A percentile compares a stretch with the other conserved stretches of the same genome.
Evolutionary conservation across 2,113 vertebrate genomes (phyloP).

Genomic region (Garra rufa): DNA sequence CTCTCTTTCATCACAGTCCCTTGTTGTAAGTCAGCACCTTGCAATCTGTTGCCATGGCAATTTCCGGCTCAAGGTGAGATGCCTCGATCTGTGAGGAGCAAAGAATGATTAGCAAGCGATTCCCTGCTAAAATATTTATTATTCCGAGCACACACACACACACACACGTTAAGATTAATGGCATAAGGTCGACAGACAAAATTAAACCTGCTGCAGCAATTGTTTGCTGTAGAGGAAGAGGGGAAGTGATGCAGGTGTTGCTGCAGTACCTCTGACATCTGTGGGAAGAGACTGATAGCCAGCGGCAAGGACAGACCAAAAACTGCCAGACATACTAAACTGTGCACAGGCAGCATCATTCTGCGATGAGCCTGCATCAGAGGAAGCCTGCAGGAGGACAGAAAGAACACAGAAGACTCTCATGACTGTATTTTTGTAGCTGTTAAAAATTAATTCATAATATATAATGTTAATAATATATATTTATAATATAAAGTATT

Average conservation of each 20-base stretch:
- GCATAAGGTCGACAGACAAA: background rate
- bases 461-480: background rate
- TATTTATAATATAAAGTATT: background rate
- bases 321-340: slow-evolving; percentile 92
- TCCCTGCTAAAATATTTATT: slow-evolving; percentile 24
- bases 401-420: slow-evolving; percentile 16
- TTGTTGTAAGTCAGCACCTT: slow-evolving; percentile 96
- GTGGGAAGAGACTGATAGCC: slow-evolving; percentile 98
- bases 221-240: slow-evolving; percentile 18
- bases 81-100: slow-evolving; percentile 86
- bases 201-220: background rate
- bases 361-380: slow-evolving; percentile 87
- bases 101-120: slow-evolving; percentile 49
- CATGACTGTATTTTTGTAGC: background rate
- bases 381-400: slow-evolving; percentile 75
- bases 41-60: slow-evolving; percentile 87
- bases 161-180: slow-evolving; percentile 22
- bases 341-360: slow-evolving; percentile 91
- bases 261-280: slow-evolving; percentile 93
- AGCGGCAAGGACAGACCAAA: slow-evolving; percentile 94
- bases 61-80: slow-evolving; percentile 91
- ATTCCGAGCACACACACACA: background rate
- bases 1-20: slow-evolving; percentile 81
- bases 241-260: slow-evolving; percentile 4
- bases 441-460: background rate